These are phyloP conservation scores for Athalia rosae DNA, from an alignment of 2,888 invertebrate genomes.

Conservation along the genomic window DNA sequence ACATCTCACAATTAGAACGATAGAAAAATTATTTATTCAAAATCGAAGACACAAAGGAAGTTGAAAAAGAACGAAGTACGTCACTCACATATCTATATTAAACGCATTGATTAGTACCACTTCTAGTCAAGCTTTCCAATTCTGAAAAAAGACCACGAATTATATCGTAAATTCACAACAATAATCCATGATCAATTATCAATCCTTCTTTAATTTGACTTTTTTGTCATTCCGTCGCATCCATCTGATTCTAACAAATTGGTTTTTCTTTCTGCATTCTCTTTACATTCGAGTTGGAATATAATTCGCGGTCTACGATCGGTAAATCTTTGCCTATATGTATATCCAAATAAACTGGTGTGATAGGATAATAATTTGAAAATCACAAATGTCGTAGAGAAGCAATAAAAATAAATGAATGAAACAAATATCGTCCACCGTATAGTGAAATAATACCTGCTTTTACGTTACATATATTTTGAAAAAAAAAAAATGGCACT, in stretches of 20 bases:
- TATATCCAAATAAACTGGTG: constrained; percentile 3
- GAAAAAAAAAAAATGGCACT: constrained; percentile 6
- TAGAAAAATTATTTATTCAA: not conserved
- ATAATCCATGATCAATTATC: too few species aligned
- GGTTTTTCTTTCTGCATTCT: too few species aligned
- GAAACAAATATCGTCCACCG: constrained; percentile 31
- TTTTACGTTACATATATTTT: not conserved
- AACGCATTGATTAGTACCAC: too few species aligned
- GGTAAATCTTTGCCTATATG: not conserved
- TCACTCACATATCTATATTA: too few species aligned
- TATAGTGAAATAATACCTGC: not conserved
- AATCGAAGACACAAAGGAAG: not conserved
- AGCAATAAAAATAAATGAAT: constrained; percentile 18
- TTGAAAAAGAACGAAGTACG: too few species aligned
- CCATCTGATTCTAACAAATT: constrained; percentile 12
- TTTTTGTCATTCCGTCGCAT: not conserved
- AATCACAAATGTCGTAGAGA: constrained; percentile 20
- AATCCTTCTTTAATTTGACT: too few species aligned
- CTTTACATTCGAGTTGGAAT: too few species aligned
- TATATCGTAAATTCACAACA: too few species aligned
- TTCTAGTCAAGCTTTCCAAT: too few species aligned
- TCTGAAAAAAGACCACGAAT: too few species aligned
- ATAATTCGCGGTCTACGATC: not conserved
- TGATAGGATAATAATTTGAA: not conserved
- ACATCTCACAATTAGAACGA: not conserved